These are phyloP conservation scores for Anoplius nigerrimus DNA, from an alignment of 2,888 invertebrate species.

Conservation along the genomic window DNA sequence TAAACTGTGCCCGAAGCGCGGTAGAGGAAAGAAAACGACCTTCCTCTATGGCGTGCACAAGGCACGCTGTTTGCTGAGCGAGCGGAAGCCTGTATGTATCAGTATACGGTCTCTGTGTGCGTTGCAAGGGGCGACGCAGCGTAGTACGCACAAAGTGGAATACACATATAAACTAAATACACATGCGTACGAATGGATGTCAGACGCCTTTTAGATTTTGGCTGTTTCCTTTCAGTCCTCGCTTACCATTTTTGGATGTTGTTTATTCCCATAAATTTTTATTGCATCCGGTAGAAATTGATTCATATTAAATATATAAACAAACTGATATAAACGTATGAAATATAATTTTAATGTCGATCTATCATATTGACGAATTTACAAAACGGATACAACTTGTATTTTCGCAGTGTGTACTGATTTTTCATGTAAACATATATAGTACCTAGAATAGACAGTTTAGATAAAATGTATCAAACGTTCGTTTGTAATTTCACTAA, in stretches of 20 bases:
- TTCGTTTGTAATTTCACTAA: no score
- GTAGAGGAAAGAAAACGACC: conserved; percentile 66
- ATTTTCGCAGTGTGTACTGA: no score
- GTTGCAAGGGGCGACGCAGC: conserved; percentile 53
- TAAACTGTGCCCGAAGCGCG: conserved; percentile 27
- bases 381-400: no score
- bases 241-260: neutral
- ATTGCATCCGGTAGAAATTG: no score
- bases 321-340: no score
- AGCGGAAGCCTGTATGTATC: neutral
- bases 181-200: conserved; percentile 30
- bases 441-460: no score
- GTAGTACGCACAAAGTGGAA: conserved; percentile 1
- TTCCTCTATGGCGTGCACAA: conserved; percentile 50
- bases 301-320: no score
- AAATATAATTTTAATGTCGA: no score
- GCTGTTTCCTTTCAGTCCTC: neutral
- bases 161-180: conserved; percentile 16
- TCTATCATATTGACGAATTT: no score
- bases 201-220: conserved; percentile 2
- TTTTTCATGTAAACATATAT: no score
- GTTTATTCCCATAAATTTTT: no score
- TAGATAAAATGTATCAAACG: no score
- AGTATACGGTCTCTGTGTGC: conserved; percentile 5
- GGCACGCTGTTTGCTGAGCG: conserved; percentile 8